phyloP scores from a whole-genome alignment of 1,140 invertebrate species.

The Philopotamus ludificatus region DNA sequence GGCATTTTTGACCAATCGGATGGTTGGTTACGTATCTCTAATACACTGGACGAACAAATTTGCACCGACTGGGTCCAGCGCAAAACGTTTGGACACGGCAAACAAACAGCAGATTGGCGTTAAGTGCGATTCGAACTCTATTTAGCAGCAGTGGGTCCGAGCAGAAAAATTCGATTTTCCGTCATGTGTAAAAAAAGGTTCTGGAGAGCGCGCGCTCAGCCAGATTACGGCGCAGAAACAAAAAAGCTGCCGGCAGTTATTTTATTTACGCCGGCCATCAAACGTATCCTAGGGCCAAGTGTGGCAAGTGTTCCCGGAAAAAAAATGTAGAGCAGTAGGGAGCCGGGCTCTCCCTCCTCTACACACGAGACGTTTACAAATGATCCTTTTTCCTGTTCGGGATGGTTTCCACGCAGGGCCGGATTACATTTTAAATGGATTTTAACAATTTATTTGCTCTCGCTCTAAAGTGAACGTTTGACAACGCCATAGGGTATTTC shows the following conservation, averaged over 20 bases:
- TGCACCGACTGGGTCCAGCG: too few relatives aligned
- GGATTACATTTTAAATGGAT: constrained; percentile 32
- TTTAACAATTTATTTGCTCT: constrained; percentile 33
- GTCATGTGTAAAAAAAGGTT: neutral
- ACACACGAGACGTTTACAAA: constrained; percentile 31
- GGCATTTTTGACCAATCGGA: too few relatives aligned
- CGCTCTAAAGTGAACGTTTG: constrained; percentile 23
- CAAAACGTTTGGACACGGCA: too few relatives aligned
- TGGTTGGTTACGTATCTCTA: too few relatives aligned
- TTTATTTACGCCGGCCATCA: constrained; percentile 22
- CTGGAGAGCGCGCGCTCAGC: neutral
- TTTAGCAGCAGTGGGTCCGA: neutral
- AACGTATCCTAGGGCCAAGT: constrained; percentile 1
- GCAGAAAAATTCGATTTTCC: neutral
- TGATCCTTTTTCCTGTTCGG: constrained; percentile 35
- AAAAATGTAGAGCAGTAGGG: constrained; percentile 11
- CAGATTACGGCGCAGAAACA: constrained; percentile 8
- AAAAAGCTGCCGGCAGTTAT: constrained; percentile 14
- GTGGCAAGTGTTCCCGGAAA: constrained; percentile 5
- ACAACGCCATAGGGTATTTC: constrained; percentile 9
- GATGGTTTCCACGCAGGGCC: constrained; percentile 18
- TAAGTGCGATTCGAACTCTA: too few relatives aligned
- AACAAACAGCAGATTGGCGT: too few relatives aligned
- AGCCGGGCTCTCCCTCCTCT: neutral
- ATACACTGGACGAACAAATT: too few relatives aligned